Percentiles rank a stretch among this genome's conserved stretches.
Evolutionary conservation across 92 coral and sea anemone genomes (phyloP).

Genomic region (Zoanthus sansibaricus): DNA sequence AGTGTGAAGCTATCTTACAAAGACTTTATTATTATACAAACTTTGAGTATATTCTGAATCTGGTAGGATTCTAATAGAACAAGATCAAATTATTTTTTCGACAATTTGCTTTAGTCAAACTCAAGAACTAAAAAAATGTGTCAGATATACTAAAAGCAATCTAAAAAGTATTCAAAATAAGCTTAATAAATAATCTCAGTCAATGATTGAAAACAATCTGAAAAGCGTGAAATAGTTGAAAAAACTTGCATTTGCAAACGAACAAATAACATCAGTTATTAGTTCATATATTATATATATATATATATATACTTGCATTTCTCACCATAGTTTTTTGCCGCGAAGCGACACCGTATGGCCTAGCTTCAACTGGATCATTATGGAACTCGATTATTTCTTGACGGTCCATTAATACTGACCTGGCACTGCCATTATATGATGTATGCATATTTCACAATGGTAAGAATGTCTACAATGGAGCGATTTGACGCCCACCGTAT

Average conservation of each 20-base stretch:
- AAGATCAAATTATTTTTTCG: not conserved
- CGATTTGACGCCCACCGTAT: not conserved
- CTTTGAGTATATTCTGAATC: too few species aligned
- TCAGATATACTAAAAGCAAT: not conserved
- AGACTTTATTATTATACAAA: too few species aligned
- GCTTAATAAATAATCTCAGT: not conserved
- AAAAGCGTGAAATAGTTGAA: not conserved
- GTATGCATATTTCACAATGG: constrained; percentile 31
- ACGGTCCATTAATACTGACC: not conserved
- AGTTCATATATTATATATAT: not conserved
- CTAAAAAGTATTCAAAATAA: not conserved
- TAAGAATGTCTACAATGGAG: constrained; percentile 27
- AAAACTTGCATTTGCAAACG: not conserved
- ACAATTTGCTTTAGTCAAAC: not conserved
- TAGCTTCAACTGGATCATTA: not conserved
- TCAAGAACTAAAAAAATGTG: not conserved
- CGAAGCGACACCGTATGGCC: not conserved
- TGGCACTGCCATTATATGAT: not conserved
- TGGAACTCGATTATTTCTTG: not conserved
- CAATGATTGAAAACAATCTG: not conserved
- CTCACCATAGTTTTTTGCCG: not conserved
- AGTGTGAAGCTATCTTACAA: too few species aligned
- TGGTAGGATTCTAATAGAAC: too few species aligned
- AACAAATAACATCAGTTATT: not conserved
- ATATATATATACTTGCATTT: not conserved